Percentiles rank a stretch among this genome's conserved stretches.
These are phyloP conservation scores for Poeciliopsis prolifica DNA, from an alignment of 2,113 vertebrate genomes.

Conservation along the genomic window DNA sequence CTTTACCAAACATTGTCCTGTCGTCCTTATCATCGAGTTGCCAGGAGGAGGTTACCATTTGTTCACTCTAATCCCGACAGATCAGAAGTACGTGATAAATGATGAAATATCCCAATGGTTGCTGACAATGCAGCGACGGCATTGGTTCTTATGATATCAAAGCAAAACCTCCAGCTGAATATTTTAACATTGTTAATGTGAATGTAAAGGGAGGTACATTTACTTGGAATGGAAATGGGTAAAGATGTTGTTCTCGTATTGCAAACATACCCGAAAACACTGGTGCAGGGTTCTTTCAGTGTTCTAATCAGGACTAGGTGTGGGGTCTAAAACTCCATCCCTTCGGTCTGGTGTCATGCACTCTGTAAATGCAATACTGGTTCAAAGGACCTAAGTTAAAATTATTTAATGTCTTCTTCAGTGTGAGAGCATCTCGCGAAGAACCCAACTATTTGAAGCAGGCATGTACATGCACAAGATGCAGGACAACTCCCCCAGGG, in stretches of 20 bases:
- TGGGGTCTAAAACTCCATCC: too few relatives aligned
- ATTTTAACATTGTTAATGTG: slow-evolving; percentile 46
- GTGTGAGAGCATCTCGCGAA: too few relatives aligned
- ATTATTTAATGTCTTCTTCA: too few relatives aligned
- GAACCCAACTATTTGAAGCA: too few relatives aligned
- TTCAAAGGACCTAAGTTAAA: too few relatives aligned
- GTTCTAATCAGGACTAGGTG: slow-evolving; percentile 17
- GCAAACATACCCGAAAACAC: slow-evolving; percentile 10
- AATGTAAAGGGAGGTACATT: slow-evolving; percentile 35
- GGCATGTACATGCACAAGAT: too few relatives aligned
- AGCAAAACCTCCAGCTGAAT: slow-evolving; percentile 30
- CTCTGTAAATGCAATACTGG: too few relatives aligned
- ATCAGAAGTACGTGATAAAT: slow-evolving; percentile 66
- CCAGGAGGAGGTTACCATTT: slow-evolving; percentile 24
- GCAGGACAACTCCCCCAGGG: too few relatives aligned
- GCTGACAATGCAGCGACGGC: slow-evolving; percentile 47
- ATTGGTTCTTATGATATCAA: slow-evolving; percentile 38
- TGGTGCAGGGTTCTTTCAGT: slow-evolving; percentile 10
- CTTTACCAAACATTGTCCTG: slow-evolving; percentile 39
- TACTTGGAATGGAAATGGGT: slow-evolving; percentile 11
- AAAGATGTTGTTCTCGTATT: slow-evolving; percentile 49
- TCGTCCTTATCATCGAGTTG: slow-evolving; percentile 26
- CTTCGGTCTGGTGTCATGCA: too few relatives aligned
- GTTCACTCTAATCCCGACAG: slow-evolving; percentile 52
- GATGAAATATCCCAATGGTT: slow-evolving; percentile 55